Evolutionary conservation across 2,888 invertebrate genomes (phyloP).

Genomic region (Phorcus lineatus): DNA sequence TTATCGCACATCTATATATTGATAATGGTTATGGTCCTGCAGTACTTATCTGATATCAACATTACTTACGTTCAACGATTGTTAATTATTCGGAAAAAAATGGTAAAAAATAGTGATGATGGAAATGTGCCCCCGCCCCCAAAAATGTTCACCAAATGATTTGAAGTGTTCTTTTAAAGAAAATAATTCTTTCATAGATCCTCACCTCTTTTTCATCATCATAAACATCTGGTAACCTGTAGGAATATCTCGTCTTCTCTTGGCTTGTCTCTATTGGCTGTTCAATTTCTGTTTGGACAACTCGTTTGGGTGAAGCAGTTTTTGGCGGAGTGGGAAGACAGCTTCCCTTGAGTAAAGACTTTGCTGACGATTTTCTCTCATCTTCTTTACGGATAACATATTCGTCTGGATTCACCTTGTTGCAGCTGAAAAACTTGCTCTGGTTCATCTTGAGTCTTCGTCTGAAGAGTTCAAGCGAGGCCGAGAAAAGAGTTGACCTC

Average conservation of each 20-base stretch:
- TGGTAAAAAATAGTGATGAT: too few species aligned
- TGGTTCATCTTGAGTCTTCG: constrained; percentile 26
- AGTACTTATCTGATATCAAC: background rate
- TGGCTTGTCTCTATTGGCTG: background rate
- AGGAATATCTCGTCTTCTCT: constrained; percentile 6
- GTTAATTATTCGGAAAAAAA: too few species aligned
- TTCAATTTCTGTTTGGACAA: background rate
- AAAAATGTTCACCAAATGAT: background rate
- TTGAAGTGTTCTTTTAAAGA: too few species aligned
- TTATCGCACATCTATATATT: too few species aligned
- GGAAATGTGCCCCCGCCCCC: too few species aligned
- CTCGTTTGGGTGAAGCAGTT: background rate
- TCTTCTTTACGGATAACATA: constrained; percentile 20
- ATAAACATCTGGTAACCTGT: constrained; percentile 4
- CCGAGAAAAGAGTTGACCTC: constrained; percentile 1
- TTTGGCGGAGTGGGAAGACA: background rate
- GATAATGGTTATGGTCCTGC: too few species aligned
- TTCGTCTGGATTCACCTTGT: constrained; percentile 7
- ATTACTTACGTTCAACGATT: background rate
- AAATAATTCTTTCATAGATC: too few species aligned
- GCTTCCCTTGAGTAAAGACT: background rate
- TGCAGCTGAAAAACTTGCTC: constrained; percentile 17
- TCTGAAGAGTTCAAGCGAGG: constrained; percentile 21
- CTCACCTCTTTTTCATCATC: constrained; percentile 17
- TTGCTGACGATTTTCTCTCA: background rate